Conservation (phyloP, 2,113 vertebrate species). For the Tupaia tana region DNA sequence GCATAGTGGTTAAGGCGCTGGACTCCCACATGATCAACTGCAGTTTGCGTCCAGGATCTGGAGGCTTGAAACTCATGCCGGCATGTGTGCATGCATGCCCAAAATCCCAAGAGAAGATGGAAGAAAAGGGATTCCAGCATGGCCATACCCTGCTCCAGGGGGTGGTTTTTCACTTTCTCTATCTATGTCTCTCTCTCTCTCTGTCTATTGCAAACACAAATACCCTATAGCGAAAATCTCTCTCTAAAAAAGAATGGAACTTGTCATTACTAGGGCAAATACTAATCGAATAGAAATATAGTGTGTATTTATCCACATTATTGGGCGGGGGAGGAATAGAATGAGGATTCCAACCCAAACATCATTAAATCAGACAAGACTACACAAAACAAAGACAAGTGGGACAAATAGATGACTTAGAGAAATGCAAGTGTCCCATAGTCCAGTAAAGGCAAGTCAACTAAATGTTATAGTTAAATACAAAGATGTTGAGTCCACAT, state of each 20-base stretch:
- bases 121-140: too few species aligned
- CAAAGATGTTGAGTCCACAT: background rate
- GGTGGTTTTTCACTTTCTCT: too few species aligned
- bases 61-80: too few species aligned
- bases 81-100: too few species aligned
- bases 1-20: too few species aligned
- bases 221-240: background rate
- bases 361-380: background rate
- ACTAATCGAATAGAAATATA: background rate
- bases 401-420: background rate
- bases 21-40: too few species aligned
- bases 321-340: background rate
- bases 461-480: background rate
- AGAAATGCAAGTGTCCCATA: background rate
- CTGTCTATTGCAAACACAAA: too few species aligned
- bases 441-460: background rate
- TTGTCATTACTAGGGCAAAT: background rate
- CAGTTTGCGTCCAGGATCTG: too few species aligned
- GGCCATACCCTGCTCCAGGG: too few species aligned
- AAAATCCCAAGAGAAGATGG: too few species aligned
- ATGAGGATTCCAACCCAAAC: background rate
- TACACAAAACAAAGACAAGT: slow-evolving; percentile 11
- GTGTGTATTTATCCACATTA: background rate
- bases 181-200: too few species aligned
- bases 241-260: background rate